phyloP scores from a whole-genome alignment of 2,797 vertebrate genomes.

The Echiichthys vipera region DNA sequence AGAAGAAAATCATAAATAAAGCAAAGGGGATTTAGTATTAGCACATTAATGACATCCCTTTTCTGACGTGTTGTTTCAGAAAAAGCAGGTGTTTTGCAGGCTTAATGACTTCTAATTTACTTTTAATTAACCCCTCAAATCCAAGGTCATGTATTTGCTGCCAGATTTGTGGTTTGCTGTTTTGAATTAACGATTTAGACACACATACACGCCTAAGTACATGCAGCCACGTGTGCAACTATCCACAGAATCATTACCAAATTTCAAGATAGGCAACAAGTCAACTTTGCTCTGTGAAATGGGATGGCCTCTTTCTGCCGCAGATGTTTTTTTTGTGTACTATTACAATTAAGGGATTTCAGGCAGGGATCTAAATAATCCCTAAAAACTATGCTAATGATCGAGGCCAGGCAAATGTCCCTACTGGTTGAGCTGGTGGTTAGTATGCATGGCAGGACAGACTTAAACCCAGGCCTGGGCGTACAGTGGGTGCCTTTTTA shows the following conservation, averaged over 20 bases:
- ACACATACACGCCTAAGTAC: slow-evolving; percentile 37
- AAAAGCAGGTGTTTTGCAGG: slow-evolving; percentile 83
- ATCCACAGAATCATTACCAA: slow-evolving; percentile 14
- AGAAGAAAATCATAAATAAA: slow-evolving; percentile 75
- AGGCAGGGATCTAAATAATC: slow-evolving; percentile 81
- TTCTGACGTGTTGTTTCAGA: slow-evolving; percentile 74
- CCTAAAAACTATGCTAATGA: slow-evolving; percentile 75
- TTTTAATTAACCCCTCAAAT: slow-evolving; percentile 86
- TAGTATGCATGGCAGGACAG: slow-evolving; percentile 76
- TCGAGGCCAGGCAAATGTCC: slow-evolving; percentile 53
- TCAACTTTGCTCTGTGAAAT: slow-evolving; percentile 70
- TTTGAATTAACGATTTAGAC: slow-evolving; percentile 71
- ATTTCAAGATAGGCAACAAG: slow-evolving; percentile 62
- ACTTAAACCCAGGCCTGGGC: slow-evolving; percentile 56
- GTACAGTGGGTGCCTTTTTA: slow-evolving; percentile 63
- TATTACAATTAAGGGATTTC: slow-evolving; percentile 85
- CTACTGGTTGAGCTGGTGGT: slow-evolving; percentile 76
- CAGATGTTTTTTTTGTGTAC: slow-evolving; percentile 73
- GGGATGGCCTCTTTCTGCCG: slow-evolving; percentile 50
- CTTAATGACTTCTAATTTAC: slow-evolving; percentile 85
- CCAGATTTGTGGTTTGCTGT: slow-evolving; percentile 37
- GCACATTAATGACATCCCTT: slow-evolving; percentile 80
- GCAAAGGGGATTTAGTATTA: slow-evolving; percentile 75
- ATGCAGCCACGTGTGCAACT: slow-evolving; percentile 20
- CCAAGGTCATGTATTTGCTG: slow-evolving; percentile 68